Percentiles rank a stretch among this genome's conserved stretches.
Evolutionary conservation across 1,140 invertebrate genomes (phyloP).

Genomic region (Trypoxylus dichotomus): DNA sequence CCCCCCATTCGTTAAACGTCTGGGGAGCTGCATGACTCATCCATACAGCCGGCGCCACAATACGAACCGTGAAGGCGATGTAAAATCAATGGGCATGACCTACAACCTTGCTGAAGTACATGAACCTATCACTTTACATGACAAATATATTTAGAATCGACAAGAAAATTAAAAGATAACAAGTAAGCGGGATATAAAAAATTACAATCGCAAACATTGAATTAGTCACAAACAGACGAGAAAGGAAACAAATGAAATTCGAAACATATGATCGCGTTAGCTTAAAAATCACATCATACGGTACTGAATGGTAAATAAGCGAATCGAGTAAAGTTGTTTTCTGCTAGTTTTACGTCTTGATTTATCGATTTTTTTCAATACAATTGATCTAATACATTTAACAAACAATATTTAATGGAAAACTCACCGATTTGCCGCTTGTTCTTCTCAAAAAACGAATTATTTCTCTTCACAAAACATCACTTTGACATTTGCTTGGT

Average conservation of each 20-base stretch:
- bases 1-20: neutral
- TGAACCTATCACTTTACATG: neutral
- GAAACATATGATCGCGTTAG: neutral
- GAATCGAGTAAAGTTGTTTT: neutral
- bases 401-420: slow-evolving; percentile 19
- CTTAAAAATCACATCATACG: slow-evolving; percentile 11
- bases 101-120: slow-evolving; percentile 26
- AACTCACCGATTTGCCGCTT: neutral
- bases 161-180: neutral
- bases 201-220: neutral
- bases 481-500: slow-evolving; percentile 33
- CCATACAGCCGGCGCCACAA: slow-evolving; percentile 21
- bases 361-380: neutral
- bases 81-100: slow-evolving; percentile 39
- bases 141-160: neutral
- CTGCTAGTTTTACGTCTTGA: neutral
- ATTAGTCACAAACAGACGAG: neutral
- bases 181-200: neutral
- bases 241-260: neutral
- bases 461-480: slow-evolving; percentile 30
- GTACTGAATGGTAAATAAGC: neutral
- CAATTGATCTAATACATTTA: neutral
- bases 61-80: slow-evolving; percentile 1
- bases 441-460: slow-evolving; percentile 26
- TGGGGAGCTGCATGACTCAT: slow-evolving; percentile 5